A percentile compares a stretch with the other conserved stretches of the same genome.
Evolutionary conservation across 2,888 invertebrate species (phyloP).

Genomic region (Lasioglossum malachurum): DNA sequence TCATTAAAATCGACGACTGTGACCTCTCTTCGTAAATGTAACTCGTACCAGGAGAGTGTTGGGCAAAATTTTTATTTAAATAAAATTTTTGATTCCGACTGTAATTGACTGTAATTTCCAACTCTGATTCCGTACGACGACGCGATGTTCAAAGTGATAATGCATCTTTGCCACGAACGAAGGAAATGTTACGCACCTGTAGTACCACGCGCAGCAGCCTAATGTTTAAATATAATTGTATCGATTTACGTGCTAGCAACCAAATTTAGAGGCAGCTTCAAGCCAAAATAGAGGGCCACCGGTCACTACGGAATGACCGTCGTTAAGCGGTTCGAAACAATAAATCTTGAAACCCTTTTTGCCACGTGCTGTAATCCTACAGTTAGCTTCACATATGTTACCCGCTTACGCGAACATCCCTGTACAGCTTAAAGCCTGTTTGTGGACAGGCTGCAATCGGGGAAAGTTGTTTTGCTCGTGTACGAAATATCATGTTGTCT

Average conservation of each 20-base stretch:
- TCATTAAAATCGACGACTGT: too few relatives aligned
- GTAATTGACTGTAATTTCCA: too few relatives aligned
- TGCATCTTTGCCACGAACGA: not conserved
- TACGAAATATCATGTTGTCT: conserved; percentile 24
- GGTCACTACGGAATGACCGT: conserved; percentile 43
- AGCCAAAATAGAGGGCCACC: conserved; percentile 21
- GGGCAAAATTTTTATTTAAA: too few relatives aligned
- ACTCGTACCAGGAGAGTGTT: not conserved
- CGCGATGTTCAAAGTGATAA: not conserved
- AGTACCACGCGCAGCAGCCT: not conserved
- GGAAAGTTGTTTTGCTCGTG: conserved; percentile 37
- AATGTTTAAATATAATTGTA: conserved; percentile 2
- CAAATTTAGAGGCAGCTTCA: conserved; percentile 39
- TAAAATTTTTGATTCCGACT: too few relatives aligned
- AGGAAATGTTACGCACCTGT: not conserved
- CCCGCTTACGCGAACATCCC: conserved; percentile 58
- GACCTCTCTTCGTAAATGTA: not conserved
- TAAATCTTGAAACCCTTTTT: conserved; percentile 62
- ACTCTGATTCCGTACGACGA: too few relatives aligned
- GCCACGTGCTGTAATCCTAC: conserved; percentile 54
- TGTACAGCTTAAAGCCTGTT: conserved; percentile 55
- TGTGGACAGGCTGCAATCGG: conserved; percentile 24
- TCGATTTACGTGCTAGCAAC: conserved; percentile 16
- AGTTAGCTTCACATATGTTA: conserved; percentile 63
- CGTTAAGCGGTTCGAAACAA: conserved; percentile 59